Evolutionary conservation across 2,113 vertebrate genomes (phyloP), one percentile per base, ranked within the genome.

Genomic region (Sorex fumeus): DNA sequence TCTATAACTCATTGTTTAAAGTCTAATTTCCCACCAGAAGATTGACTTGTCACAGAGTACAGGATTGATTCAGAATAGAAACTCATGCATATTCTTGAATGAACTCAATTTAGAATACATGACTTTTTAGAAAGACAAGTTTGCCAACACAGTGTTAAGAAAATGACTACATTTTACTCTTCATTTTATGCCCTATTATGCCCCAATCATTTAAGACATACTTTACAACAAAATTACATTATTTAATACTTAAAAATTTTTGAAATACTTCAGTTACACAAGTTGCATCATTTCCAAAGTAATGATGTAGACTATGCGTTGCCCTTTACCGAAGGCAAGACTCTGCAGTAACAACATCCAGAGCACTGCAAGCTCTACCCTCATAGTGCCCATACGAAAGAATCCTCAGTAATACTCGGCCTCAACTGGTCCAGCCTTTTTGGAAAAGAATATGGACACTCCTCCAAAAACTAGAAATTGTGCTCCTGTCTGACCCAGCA

Each of bases 181-280:
- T 81, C 21, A n/a, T n/a, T 81, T 85, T 34, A 81, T 89, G 32
- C 13, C 40, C 64, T 30, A 28, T 8, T 30, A 28, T 66, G 10
- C 64, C 28, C 82, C n/a, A 87, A n/a, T 79, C 30, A 83, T 47
- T 36, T 91, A 88, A 88, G 79, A 86, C 47, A 69, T 19, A 62
- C 36, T 80, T 72, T 36, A 78, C 4, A 88, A 45, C 87, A 64
- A 87, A 53, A 32, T 19, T 90, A 15, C 32, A 80, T 40, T 79
- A 75, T 84, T 67, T 75, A n/a, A 75, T 79, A 57, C 12, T 82
- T 30, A 81, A 84, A 40, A 89, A 84, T n/a, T 83, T 77, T 47
- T 50, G 64, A 91, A 80, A 57, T 84, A 84, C 87, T 92, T 72
- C 87, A 88, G 72, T 81, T 88, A 50, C 4, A 82, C 62, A 84